Evolutionary conservation across 2,888 invertebrate genomes (phyloP), one percentile per base, ranked within the genome.

Genomic region (Magallana nippona): DNA sequence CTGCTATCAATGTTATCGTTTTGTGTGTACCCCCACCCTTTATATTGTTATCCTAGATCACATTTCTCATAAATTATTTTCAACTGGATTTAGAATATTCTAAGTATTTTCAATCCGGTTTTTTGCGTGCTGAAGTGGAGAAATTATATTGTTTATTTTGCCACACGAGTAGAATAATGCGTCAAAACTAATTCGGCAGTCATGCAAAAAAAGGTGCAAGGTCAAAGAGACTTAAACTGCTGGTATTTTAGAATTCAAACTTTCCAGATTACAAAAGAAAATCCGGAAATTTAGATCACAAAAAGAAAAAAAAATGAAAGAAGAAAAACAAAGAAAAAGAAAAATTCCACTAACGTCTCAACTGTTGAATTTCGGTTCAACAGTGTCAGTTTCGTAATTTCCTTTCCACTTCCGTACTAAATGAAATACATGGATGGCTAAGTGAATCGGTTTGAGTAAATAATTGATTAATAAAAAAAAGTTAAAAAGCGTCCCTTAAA

Each of bases 1-100:
- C 22, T 71, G 22, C 32, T 32, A 71, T 71, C 22, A 5, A 15
- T 71, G 71, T 27, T 71, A 71, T 71, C 71, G 22, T 13, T 71
- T 71, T 19, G 17, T 71, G 19, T 32, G 22, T 71, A 71, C 71
- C 44, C 71, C 71, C 71, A 32, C 71, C 71, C 32, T 71, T 22
- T 27, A 22, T 27, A 27, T 32, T 71, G 27, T 71, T 71, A 71
- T 27, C 32, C 15, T 71, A 71, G 22, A 71, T 71, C 71, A 27
- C 71, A 71, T 71, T 71, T 71, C 71, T 71, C 71, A 71, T 71
- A 71, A 71, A 71, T 71, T 71, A 71, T 71, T 13, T 71, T 32
- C 32, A 22, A 13, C 15, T 19, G 71, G 22, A 13, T 19, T 22
- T 71, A 15, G 15, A 32, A 71, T 32, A 22, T 44, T 44, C 44